phyloP scores from a whole-genome alignment of 2,888 invertebrate genomes.

The Augochlorella aurata region DNA sequence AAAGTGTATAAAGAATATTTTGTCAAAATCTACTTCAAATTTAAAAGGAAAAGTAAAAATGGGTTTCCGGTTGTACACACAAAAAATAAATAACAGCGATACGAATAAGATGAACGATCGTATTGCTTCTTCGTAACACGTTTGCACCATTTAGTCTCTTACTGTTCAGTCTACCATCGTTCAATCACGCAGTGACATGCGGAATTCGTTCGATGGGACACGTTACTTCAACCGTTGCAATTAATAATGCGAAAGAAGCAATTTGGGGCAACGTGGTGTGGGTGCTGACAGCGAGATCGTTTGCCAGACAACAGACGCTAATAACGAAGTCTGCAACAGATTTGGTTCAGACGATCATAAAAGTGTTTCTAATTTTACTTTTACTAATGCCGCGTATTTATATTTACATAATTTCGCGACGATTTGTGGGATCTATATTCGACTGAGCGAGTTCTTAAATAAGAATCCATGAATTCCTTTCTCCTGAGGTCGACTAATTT shows the following conservation, averaged over 20 bases:
- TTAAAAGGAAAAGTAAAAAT: too few species aligned
- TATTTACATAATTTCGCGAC: slow-evolving; percentile 9
- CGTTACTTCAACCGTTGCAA: background rate
- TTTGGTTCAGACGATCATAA: slow-evolving; percentile 5
- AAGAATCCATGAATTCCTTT: slow-evolving; percentile 5
- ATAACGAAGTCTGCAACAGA: slow-evolving; percentile 14
- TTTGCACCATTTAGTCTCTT: too few species aligned
- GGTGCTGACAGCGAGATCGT: slow-evolving; percentile 18
- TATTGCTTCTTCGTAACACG: too few species aligned
- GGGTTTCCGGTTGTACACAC: too few species aligned
- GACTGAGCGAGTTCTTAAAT: background rate
- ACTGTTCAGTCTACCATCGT: background rate
- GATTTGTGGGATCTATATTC: slow-evolving; percentile 10
- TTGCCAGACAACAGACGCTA: slow-evolving; percentile 17
- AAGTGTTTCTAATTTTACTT: slow-evolving; percentile 31
- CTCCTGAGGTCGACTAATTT: background rate
- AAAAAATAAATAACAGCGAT: too few species aligned
- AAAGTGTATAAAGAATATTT: too few species aligned
- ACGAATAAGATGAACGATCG: too few species aligned
- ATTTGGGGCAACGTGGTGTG: background rate
- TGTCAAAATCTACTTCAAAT: too few species aligned
- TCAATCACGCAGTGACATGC: background rate
- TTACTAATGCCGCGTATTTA: slow-evolving; percentile 10
- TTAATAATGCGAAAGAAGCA: background rate
- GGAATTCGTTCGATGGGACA: background rate